Conservation (phyloP, 2,797 vertebrate species). For the Poecilia gillii region DNA sequence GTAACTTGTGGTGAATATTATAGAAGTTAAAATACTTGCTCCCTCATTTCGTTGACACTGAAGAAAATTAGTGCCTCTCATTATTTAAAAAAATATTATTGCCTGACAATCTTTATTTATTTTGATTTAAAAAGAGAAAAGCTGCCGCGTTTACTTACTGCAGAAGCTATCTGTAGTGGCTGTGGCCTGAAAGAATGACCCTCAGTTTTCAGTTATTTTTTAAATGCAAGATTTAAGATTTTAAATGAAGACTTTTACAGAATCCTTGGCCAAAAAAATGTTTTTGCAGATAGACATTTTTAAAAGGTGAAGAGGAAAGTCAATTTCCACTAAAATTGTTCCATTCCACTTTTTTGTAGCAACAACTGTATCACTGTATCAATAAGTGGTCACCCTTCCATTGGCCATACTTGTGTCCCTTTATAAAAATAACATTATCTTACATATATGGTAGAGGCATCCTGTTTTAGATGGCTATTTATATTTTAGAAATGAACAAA, state of each 20-base stretch:
- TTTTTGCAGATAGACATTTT: neutral
- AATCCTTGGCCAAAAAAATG: neutral
- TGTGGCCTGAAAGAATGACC: neutral
- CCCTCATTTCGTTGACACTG: neutral
- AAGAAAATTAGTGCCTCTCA: neutral
- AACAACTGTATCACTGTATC: neutral
- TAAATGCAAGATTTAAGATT: neutral
- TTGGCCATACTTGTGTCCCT: neutral
- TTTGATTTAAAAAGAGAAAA: neutral
- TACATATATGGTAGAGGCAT: neutral
- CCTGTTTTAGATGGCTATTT: neutral
- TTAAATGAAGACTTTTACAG: neutral
- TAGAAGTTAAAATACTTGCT: neutral
- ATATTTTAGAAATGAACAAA: conserved; percentile 1
- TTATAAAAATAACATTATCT: neutral
- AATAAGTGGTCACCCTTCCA: neutral
- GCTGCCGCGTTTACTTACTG: neutral
- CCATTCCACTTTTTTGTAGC: neutral
- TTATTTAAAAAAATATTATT: neutral
- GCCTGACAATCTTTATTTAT: neutral
- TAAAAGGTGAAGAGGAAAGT: neutral
- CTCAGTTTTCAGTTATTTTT: neutral
- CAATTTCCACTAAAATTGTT: neutral
- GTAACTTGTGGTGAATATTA: neutral
- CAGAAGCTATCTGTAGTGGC: neutral